These are phyloP conservation scores for Pinna nobilis DNA, from an alignment of 1,140 invertebrate genomes.

Conservation along the genomic window DNA sequence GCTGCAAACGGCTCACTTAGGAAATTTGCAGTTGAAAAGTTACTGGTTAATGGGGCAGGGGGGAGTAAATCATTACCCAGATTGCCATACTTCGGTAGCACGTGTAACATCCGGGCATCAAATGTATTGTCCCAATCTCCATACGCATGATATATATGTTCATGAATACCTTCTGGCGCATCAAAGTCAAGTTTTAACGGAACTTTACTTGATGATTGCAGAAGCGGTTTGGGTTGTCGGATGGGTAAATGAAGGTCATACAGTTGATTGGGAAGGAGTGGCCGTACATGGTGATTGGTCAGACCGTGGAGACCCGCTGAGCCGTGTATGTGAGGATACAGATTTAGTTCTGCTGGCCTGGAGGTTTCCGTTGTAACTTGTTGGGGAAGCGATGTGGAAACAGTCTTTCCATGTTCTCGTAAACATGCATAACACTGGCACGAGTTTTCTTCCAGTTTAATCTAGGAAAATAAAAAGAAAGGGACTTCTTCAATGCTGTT, in stretches of 20 bases:
- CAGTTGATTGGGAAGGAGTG: slow-evolving; percentile 67
- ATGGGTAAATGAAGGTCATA: slow-evolving; percentile 68
- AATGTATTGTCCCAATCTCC: slow-evolving; percentile 71
- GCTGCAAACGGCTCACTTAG: slow-evolving; percentile 55
- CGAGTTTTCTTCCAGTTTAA: slow-evolving; percentile 58
- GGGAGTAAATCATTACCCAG: slow-evolving; percentile 60
- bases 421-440: slow-evolving; percentile 74
- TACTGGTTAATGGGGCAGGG: slow-evolving; percentile 58
- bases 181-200: slow-evolving; percentile 67
- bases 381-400: slow-evolving; percentile 67
- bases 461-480: slow-evolving; percentile 29
- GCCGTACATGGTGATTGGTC: slow-evolving; percentile 41
- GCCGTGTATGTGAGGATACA: slow-evolving; percentile 75
- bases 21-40: slow-evolving; percentile 47
- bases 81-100: slow-evolving; percentile 53
- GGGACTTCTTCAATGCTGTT: too few relatives aligned
- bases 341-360: slow-evolving; percentile 68
- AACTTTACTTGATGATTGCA: slow-evolving; percentile 56
- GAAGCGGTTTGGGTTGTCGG: slow-evolving; percentile 50
- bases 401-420: slow-evolving; percentile 66
- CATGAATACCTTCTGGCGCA: slow-evolving; percentile 62
- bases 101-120: slow-evolving; percentile 48
- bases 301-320: slow-evolving; percentile 61
- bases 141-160: slow-evolving; percentile 70
- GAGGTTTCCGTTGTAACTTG: slow-evolving; percentile 59